Evolutionary conservation across 2,888 invertebrate genomes (phyloP).

Genomic region (Brachyopa scutellaris): DNA sequence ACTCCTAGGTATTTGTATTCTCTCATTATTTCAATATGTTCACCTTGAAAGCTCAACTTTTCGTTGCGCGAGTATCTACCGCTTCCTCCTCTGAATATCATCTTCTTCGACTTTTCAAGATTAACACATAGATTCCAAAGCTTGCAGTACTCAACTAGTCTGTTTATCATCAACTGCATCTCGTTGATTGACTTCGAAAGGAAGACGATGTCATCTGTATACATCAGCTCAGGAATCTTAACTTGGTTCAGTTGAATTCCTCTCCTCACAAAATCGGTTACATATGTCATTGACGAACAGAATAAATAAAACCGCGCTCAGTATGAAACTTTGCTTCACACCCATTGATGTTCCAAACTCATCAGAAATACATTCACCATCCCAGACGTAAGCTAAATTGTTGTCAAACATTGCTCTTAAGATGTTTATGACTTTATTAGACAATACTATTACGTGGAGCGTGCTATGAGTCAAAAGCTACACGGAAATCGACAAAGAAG

Average conservation of each 20-base stretch:
- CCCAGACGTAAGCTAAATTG: not conserved
- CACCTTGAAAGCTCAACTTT: not conserved
- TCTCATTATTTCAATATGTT: not conserved
- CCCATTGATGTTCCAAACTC: not conserved
- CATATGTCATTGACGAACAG: constrained; percentile 1
- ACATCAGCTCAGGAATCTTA: not conserved
- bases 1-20: not conserved
- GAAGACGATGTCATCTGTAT: too few relatives aligned
- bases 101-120: not conserved
- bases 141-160: too few relatives aligned
- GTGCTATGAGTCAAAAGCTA: not conserved
- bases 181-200: not conserved
- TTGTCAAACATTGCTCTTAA: too few relatives aligned
- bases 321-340: too few relatives aligned
- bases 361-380: not conserved
- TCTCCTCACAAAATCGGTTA: constrained; percentile 4
- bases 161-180: too few relatives aligned
- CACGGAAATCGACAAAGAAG: not conserved
- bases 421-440: too few relatives aligned
- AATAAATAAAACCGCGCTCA: not conserved
- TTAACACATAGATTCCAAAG: not conserved
- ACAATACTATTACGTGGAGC: too few relatives aligned
- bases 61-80: not conserved
- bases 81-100: too few relatives aligned
- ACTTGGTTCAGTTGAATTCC: not conserved